A percentile compares a stretch with the other conserved stretches of the same genome.
These are phyloP conservation scores for Pica pica DNA, from an alignment of 2,113 vertebrate species.

Conservation along the genomic window DNA sequence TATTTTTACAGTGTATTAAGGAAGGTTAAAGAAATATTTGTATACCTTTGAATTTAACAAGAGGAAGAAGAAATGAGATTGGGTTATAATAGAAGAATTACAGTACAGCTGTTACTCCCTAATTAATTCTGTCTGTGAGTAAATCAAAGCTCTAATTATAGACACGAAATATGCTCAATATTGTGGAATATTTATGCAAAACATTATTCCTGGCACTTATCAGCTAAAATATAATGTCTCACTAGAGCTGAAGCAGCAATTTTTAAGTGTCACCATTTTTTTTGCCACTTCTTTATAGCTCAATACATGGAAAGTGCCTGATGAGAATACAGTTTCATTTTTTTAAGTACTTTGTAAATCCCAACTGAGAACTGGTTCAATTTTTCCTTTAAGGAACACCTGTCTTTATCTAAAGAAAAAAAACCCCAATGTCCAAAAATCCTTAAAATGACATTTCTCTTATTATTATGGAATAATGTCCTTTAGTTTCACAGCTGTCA, in stretches of 20 bases:
- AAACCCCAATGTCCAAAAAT: background rate
- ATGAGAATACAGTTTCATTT: background rate
- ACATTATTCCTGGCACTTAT: conserved; percentile 62
- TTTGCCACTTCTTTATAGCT: conserved; percentile 45
- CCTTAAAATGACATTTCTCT: background rate
- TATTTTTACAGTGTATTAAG: background rate
- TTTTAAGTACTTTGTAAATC: conserved; percentile 28
- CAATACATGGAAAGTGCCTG: background rate
- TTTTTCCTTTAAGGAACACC: background rate
- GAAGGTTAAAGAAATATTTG: conserved; percentile 21
- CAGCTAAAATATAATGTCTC: conserved; percentile 57
- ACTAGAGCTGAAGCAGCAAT: conserved; percentile 49
- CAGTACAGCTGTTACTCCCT: conserved; percentile 54
- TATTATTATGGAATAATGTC: background rate
- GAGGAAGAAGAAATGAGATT: background rate
- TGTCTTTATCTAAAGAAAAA: background rate
- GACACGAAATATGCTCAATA: conserved; percentile 64
- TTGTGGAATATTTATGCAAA: conserved; percentile 71
- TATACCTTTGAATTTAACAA: background rate
- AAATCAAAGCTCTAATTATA: conserved; percentile 73
- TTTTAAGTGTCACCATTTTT: conserved; percentile 37
- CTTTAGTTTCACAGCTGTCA: background rate
- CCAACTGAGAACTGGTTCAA: background rate
- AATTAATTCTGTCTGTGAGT: conserved; percentile 61
- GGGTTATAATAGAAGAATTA: conserved; percentile 28